Evolutionary conservation across 2,113 vertebrate species (phyloP), one percentile per base, ranked within the genome.

Genomic region (Aphyosemion australe): DNA sequence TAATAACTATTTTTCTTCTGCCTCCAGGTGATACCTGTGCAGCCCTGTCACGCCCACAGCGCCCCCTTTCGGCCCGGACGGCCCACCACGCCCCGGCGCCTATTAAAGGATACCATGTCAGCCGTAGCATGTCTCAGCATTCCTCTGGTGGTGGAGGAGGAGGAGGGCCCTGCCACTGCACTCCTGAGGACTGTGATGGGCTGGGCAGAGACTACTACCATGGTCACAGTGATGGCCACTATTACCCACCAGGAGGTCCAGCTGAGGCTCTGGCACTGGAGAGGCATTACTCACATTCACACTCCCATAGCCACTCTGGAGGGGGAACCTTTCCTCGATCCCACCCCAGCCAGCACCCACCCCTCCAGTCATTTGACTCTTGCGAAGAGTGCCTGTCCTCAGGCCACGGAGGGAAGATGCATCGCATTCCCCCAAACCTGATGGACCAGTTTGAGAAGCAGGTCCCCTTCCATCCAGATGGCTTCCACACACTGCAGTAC

Each of bases 401-500:
- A 9, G 87, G 87, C 41, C 92, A 90, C 0, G 88, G 76, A 18
- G 90, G 80, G 5, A 99, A 99, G 94, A 95, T 95, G 91, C 96
- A 97, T 42, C 96, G 95, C 77, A 93, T 98, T 77, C 96, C 97
- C 76, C 93, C 96, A 1, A 96, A 93, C 69, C 89, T 98, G 87
- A 90, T 96, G 70, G 96, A 99, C 87, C 96, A 99, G 91, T 97
- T 98, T 55, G 97, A 99, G 88, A 98, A 98, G 91, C 97, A 98
- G 92, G 91, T 94, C 79, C 97, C 97, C 56, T 95, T 98, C 87
- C 96, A 97, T 63, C 95, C 96, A n/a, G 97, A 99, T 67, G 97
- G 97, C 86, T 99, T 98, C 90, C 97, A 98, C 88, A 99, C 97
- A 0, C 91, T 98, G 75, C 97, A 98, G 84, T 99, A 99, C 91